A percentile compares a stretch with the other conserved stretches of the same genome.
Evolutionary conservation across 2,113 vertebrate genomes (phyloP).

Genomic region (Galemys pyrenaicus): DNA sequence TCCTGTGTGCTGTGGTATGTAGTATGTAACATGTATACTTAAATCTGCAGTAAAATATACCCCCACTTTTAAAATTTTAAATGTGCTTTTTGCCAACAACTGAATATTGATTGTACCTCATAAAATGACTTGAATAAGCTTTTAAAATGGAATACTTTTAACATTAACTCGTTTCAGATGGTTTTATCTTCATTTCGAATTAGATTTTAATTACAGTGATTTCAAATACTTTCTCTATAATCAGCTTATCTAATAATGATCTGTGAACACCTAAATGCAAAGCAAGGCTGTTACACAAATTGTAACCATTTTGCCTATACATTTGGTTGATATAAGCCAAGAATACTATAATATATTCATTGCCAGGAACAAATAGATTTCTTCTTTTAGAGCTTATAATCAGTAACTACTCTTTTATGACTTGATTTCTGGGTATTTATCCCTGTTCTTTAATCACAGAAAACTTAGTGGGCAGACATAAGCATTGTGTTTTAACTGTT

Average conservation of each 20-base stretch:
- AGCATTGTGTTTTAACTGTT: background rate
- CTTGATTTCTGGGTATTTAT: background rate
- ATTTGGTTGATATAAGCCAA: background rate
- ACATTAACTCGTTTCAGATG: background rate
- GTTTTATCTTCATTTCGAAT: slow-evolving; percentile 41
- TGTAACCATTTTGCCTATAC: background rate
- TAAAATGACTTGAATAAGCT: background rate
- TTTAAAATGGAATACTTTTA: slow-evolving; percentile 24
- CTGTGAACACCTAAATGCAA: background rate
- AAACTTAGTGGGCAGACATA: background rate
- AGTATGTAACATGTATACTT: background rate
- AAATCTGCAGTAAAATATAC: background rate
- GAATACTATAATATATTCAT: background rate
- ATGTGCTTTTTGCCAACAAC: background rate
- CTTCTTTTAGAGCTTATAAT: background rate
- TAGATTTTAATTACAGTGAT: background rate
- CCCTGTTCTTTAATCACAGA: background rate
- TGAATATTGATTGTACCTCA: background rate
- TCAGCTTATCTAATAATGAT: background rate
- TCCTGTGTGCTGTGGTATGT: background rate
- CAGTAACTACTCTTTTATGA: background rate
- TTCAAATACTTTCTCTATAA: background rate
- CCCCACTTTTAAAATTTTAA: background rate
- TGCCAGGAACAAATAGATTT: background rate
- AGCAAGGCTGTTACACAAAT: background rate